Base-by-base conservation (phyloP, 64 coral and sea anemone species). In the Platygyra sinensis region DNA sequence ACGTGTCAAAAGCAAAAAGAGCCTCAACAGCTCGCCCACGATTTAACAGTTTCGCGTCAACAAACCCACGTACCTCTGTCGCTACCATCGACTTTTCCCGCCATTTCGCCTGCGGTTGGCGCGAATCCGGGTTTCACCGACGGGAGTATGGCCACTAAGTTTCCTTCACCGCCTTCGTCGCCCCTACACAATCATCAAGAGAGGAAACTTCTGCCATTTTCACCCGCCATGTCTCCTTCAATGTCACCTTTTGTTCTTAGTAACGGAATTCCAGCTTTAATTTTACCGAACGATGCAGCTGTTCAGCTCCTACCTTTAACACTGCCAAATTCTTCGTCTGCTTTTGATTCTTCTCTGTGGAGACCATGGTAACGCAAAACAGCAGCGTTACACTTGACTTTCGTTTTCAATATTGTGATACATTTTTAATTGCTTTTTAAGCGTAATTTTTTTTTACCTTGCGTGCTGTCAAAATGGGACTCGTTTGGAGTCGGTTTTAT, bases 141-240 rank as follows among this genome's bases (percentile, higher is more conserved):
- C 24, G 62, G 14, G 39, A 28, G 81, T 38, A 20, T 72, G 17
- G 32, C 81, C 24, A 85, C 17, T 8, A 85, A 72, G 15, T 85
- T 94, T 12, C 91, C 95, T n/a, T 97, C 95, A 25, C 95, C 95
- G 10, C 95, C 95, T 16, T 97, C 95, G 0, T 97, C 95, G 14
- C 95, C 95, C 8, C 87, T 87, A 51, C 75, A 79, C 42, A 92
- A 83, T 39, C 91, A 69, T 9, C 22, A 94, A 73, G 90, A 92
- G 4, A 65, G 61, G 90, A 84, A 85, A 52, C 73, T 77, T 71
- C 87, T 83, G 55, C 62, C 67, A 77, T 76, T 91, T 31, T 78
- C 85, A 49, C 60, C 82, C 55, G 31, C 91, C 5, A 83, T 83
- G 61, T 25, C 80, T 5, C 38, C 80, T 30, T 67, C 80, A 13